These are phyloP conservation scores for Cromileptes altivelis DNA, from an alignment of 2,113 vertebrate species.

Conservation along the genomic window DNA sequence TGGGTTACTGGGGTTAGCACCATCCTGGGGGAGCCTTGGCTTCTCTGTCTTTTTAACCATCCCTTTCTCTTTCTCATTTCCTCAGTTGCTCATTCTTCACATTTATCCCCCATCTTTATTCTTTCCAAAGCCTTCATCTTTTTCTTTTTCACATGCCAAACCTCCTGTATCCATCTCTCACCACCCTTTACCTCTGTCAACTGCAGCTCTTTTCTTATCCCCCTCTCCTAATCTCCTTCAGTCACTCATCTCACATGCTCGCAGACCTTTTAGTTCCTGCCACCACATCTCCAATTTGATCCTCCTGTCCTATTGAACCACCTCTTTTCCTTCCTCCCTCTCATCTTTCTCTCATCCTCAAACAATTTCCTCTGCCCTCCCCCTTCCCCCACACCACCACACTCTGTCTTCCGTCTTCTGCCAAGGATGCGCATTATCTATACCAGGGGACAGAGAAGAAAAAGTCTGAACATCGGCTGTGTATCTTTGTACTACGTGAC, in stretches of 20 bases:
- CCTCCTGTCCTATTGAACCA: conserved; percentile 72
- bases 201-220: conserved; percentile 5
- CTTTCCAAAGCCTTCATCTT: conserved; percentile 6
- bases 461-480: conserved; percentile 14
- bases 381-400: background rate
- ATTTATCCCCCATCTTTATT: conserved; percentile 16
- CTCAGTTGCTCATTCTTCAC: conserved; percentile 12
- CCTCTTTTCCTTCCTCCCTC: conserved; percentile 68
- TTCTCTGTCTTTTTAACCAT: conserved; percentile 6
- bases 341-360: conserved; percentile 72
- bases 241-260: conserved; percentile 21
- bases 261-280: conserved; percentile 51
- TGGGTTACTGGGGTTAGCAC: conserved; percentile 73
- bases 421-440: conserved; percentile 41
- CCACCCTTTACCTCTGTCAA: conserved; percentile 31
- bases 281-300: conserved; percentile 68
- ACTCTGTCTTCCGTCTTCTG: background rate
- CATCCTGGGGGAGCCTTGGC: conserved; percentile 43
- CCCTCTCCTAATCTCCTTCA: conserved; percentile 34
- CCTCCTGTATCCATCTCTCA: conserved; percentile 4
- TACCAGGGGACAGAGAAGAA: conserved; percentile 1
- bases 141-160: conserved; percentile 4
- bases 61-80: conserved; percentile 16
- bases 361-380: conserved; percentile 47
- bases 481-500: background rate